Evolutionary conservation across 2,113 vertebrate species (phyloP), one percentile per base, ranked within the genome.

Genomic region (Pampusana beccarii): DNA sequence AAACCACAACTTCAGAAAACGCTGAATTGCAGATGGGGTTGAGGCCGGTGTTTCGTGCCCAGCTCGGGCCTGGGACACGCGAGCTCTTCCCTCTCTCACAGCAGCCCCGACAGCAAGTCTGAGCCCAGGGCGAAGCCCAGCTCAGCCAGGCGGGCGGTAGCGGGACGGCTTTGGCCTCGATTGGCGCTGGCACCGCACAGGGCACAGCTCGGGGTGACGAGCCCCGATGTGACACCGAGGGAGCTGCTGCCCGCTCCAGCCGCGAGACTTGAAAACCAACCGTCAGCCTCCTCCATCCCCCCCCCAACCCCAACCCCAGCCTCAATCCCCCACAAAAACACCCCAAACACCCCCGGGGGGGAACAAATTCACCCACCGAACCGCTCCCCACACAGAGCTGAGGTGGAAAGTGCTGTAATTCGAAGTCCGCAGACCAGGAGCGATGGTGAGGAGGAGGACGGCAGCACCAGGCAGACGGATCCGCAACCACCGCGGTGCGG

Each of bases 61-160:
- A 0, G 31, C 38, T n/a, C 12, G 1, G 74, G 26, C 72, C 73
- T 17, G 1, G 7, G 60, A 24, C 42, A 13, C 11, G 1, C 0
- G 8, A 88, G 56, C 40, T 26, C 16, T 18, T 25, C 84, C 42
- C 42, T 48, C 61, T 6, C 74, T 5, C 53, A 7, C 8, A 34
- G 3, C 26, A 8, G 0, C n/a, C 77, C 8, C 9, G 12, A 1
- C 0, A 9, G 0, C 1, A 58, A 57, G 31, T 14, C 42, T 0
- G 67, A 84, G 65, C 66, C 44, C 11, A 3, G 79, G 23, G 61
- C 9, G 5, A 16, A 26, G 48, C 87, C 24, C 73, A 1, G 66
- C 85, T 36, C 74, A 42, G 83, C 9, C 66, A 15, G 61, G 85
- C 20, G 4, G 36, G 33, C n/a, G n/a, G 1, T 2, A 24, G 64